A percentile compares a stretch with the other conserved stretches of the same genome.
phyloP scores from a whole-genome alignment of 2,113 vertebrate species.

The Shinisaurus crocodilurus region DNA sequence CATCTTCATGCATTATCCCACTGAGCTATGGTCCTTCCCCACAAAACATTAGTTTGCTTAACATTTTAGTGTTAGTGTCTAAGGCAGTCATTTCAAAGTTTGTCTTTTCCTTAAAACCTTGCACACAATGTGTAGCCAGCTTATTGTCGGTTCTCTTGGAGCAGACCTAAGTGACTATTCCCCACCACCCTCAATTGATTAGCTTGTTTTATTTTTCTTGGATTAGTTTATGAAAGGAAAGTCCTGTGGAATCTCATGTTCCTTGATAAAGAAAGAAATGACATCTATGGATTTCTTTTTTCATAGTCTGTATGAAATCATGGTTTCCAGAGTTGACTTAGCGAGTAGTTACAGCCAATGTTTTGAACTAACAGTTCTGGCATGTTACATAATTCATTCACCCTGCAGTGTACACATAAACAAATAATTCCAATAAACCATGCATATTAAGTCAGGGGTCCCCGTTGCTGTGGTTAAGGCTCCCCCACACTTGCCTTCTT shows the following conservation, averaged over 20 bases:
- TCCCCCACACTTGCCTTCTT: conserved; percentile 34
- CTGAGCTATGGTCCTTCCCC: not conserved
- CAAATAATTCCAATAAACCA: conserved; percentile 16
- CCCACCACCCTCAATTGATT: conserved; percentile 59
- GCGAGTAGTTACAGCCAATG: conserved; percentile 44
- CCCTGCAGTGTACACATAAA: conserved; percentile 16
- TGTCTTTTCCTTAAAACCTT: not conserved
- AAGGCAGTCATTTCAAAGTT: not conserved
- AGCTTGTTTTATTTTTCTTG: conserved; percentile 69
- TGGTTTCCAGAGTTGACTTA: conserved; percentile 62
- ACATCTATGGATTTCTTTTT: conserved; percentile 51
- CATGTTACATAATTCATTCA: conserved; percentile 53
- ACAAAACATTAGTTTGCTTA: not conserved
- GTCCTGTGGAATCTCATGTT: conserved; percentile 65
- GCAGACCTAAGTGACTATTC: conserved; percentile 25
- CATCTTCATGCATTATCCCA: too few relatives aligned
- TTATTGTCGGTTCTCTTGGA: conserved; percentile 20
- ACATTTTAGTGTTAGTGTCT: not conserved
- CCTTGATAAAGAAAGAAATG: conserved; percentile 74
- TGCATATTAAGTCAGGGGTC: conserved; percentile 26
- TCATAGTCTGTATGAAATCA: conserved; percentile 69
- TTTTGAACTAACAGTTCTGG: conserved; percentile 46
- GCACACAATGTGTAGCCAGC: fast-evolving
- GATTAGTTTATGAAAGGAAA: conserved; percentile 46
- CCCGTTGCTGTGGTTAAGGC: conserved; percentile 32